Conservation (phyloP, 2,888 invertebrate species). For the Pandemis heparana region DNA sequence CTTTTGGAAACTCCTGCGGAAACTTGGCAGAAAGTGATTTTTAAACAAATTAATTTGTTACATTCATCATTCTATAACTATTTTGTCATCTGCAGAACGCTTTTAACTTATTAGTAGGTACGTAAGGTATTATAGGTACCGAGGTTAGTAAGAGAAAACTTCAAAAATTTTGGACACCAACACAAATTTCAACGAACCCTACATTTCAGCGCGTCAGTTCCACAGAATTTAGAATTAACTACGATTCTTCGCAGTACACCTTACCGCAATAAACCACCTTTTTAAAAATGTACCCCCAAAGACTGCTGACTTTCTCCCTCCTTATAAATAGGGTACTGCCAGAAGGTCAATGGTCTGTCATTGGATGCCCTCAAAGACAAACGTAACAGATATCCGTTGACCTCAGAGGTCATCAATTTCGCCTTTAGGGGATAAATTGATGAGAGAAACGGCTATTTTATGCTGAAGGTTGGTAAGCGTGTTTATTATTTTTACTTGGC, state of each 20-base stretch:
- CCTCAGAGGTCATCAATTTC: slow-evolving; percentile 35
- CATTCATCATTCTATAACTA: too few relatives aligned
- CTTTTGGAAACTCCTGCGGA: too few relatives aligned
- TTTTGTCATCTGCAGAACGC: too few relatives aligned
- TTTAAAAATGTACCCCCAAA: slow-evolving; percentile 9
- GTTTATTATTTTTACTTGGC: neutral
- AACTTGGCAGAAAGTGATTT: too few relatives aligned
- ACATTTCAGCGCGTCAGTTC: neutral
- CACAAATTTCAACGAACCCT: too few relatives aligned
- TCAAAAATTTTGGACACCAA: too few relatives aligned
- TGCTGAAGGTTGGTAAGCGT: neutral
- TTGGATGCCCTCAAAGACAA: slow-evolving; percentile 30
- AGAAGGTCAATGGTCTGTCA: slow-evolving; percentile 20
- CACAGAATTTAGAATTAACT: neutral
- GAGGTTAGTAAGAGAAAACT: too few relatives aligned
- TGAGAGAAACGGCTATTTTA: slow-evolving; percentile 14
- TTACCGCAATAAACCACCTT: slow-evolving; percentile 14
- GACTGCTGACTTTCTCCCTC: slow-evolving; percentile 2
- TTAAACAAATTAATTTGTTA: too few relatives aligned
- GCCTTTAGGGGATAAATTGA: slow-evolving; percentile 13
- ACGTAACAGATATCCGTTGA: slow-evolving; percentile 32
- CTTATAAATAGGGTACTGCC: slow-evolving; percentile 22
- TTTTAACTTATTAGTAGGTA: too few relatives aligned
- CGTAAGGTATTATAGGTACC: too few relatives aligned
- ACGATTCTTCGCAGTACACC: neutral